Evolutionary conservation across 2,113 vertebrate species (phyloP), one percentile per base, ranked within the genome.

Genomic region (Tetraodon nigroviridis): DNA sequence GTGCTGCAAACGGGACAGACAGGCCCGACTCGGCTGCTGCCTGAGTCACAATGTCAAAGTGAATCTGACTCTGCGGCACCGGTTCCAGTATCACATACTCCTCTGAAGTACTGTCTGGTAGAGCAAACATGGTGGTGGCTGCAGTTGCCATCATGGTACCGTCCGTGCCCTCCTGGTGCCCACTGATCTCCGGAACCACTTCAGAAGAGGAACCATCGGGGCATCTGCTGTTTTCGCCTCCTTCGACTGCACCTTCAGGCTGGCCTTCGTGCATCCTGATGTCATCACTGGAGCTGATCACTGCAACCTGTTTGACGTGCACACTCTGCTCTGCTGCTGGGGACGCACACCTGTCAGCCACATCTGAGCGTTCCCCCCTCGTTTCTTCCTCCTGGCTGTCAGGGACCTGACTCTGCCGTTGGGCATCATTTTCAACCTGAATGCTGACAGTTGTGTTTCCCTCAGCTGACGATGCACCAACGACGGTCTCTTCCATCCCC

Each of bases 31-130:
- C 77, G 1, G 83, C 78, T 0, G 71, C 83, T 45, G 84, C 87
- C 51, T 82, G 85, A 58, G 80, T 87, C 46, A 87, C 58, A 0
- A 88, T 88, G 59, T 88, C 87, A 17, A 82, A 77, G 50, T 50
- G 60, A 41, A 81, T 71, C 51, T 81, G 58, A 47, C 12, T 69
- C 18, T 62, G 67, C 10, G 67, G 69, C 37, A 88, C 62, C 2
- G 82, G 75, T 20, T 85, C 78, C 16, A 87, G 67, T 44, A 86
- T 79, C n/a, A 88, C 55, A 57, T 77, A 84, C 53, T 75, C 62
- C 20, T 87, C 72, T 51, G 77, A 62, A 27, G 72, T 32, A 44
- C 71, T 55, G 27, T 75, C 71, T 46, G 79, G 55, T 21, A 67
- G 18, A 41, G 67, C 69, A 1, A 44, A 59, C 29, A 54, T 19